A percentile compares a stretch with the other conserved stretches of the same genome.
Conservation (phyloP, 2,797 vertebrate species). For the Falco rusticolus region DNA sequence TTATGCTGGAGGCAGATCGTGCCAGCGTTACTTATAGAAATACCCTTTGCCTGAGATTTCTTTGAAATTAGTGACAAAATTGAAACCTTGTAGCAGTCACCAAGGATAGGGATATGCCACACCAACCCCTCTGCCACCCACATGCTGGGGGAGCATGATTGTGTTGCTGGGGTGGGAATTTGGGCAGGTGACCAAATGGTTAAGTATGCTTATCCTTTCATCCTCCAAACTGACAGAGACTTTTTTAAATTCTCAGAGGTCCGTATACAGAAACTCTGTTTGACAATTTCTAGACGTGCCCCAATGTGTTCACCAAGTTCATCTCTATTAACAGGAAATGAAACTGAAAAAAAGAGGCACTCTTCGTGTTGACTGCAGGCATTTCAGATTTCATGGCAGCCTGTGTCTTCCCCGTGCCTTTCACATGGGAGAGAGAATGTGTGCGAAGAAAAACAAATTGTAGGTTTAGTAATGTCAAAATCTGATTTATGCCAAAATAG, state of each 20-base stretch:
- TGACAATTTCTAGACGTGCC: conserved; percentile 75
- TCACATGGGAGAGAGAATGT: conserved; percentile 73
- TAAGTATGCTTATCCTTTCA: conserved; percentile 5
- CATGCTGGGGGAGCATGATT: rapidly evolving
- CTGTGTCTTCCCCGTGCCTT: conserved; percentile 60
- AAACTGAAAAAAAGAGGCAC: conserved; percentile 75
- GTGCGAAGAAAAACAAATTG: conserved; percentile 77
- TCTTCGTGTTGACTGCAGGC: conserved; percentile 74
- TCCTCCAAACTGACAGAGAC: conserved; percentile 20
- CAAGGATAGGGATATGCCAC: not conserved
- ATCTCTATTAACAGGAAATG: conserved; percentile 69
- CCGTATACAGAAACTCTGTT: conserved; percentile 44
- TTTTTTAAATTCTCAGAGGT: conserved; percentile 41
- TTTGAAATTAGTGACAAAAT: conserved; percentile 35
- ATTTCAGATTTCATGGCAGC: conserved; percentile 75
- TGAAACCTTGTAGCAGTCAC: not conserved
- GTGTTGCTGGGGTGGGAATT: not conserved
- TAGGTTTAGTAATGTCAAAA: conserved; percentile 79
- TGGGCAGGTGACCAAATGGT: conserved; percentile 16
- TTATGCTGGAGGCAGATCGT: conserved; percentile 25
- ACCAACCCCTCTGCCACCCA: not conserved
- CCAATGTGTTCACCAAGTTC: conserved; percentile 65
- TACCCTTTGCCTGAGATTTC: conserved; percentile 21
- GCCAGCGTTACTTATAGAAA: conserved; percentile 26
- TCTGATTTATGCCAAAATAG: conserved; percentile 80